A percentile compares a stretch with the other conserved stretches of the same genome.
These are phyloP conservation scores for Phaetusa simplex DNA, from an alignment of 2,113 vertebrate species.

Conservation along the genomic window DNA sequence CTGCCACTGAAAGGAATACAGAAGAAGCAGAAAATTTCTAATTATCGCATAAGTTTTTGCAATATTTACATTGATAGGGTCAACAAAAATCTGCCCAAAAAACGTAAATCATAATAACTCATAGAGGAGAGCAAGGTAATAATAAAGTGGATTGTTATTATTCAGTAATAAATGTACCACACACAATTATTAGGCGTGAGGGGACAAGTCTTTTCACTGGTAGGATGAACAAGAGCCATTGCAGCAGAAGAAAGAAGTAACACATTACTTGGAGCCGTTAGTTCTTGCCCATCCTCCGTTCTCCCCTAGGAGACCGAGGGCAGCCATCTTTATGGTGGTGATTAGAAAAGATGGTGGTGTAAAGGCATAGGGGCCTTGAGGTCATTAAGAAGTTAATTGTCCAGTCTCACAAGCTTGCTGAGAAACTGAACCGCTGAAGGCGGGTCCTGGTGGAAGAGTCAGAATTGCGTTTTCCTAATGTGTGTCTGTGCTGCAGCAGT, in stretches of 20 bases:
- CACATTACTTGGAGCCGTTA: neutral
- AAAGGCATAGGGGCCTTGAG: neutral
- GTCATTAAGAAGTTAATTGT: neutral
- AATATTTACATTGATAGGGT: neutral
- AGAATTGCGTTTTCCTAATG: neutral
- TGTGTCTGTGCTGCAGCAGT: neutral
- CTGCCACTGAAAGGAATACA: neutral
- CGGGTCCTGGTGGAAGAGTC: neutral
- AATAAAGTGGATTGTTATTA: too few relatives aligned
- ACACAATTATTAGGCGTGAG: neutral
- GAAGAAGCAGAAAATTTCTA: neutral
- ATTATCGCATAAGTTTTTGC: neutral
- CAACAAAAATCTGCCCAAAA: neutral
- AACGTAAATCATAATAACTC: neutral
- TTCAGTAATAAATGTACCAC: neutral
- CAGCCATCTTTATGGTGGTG: neutral
- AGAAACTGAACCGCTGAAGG: neutral
- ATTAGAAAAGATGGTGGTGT: accelerated
- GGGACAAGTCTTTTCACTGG: neutral
- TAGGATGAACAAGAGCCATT: neutral
- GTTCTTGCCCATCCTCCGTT: neutral
- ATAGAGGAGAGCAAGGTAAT: neutral
- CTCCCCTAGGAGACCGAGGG: neutral
- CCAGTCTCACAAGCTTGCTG: neutral
- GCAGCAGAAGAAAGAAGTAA: neutral